Evolutionary conservation across 2,113 vertebrate species (phyloP), one percentile per base, ranked within the genome.

Genomic region (Pseudorectes ferrugineus): DNA sequence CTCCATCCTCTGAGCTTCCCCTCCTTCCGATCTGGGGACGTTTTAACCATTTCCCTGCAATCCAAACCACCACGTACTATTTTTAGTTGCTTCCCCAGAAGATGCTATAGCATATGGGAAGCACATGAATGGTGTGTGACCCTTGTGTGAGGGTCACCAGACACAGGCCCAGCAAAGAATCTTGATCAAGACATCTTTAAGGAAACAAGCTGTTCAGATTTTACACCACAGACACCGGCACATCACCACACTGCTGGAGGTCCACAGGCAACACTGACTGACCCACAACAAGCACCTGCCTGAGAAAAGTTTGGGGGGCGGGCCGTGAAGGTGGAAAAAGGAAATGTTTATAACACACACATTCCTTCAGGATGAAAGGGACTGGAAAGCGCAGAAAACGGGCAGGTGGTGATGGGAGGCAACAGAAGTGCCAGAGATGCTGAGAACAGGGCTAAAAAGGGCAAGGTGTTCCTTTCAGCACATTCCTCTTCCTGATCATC

Each of bases 31-130:
- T 95, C 45, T 72, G 78, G 42, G 77, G 84, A 67, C 59, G 24
- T 92, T 96, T 96, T 96, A 97, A 96, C 96, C 79, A 92, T 93
- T 96, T 97, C 95, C 66, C 68, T 42, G 71, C 66, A 85, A 93
- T 19, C 19, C 66, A 65, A 84, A 58, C 19, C 67, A 91, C 55
- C 46, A 75, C 1, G 0, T 16, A 42, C 61, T 94, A 96, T 91
- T 94, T 95, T 96, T 80, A 95, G 76, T 52, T 77, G 78, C 83
- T 96, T 96, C 88, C 84, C 80, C 57, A 91, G 61, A 92, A 96
- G 93, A 95, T 52, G 55, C 91, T 86, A 67, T 11, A 33, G 89
- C 86, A 55, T 88, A 94, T 10, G 3, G 89, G 88, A 96, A 97
- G 72, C 92, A 71, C 78, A 93, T 86, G 90, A 65, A 66, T 73